Evolutionary conservation across 2,888 invertebrate genomes (phyloP), one percentile per base, ranked within the genome.

Genomic region (Cheiracanthium punctorium): DNA sequence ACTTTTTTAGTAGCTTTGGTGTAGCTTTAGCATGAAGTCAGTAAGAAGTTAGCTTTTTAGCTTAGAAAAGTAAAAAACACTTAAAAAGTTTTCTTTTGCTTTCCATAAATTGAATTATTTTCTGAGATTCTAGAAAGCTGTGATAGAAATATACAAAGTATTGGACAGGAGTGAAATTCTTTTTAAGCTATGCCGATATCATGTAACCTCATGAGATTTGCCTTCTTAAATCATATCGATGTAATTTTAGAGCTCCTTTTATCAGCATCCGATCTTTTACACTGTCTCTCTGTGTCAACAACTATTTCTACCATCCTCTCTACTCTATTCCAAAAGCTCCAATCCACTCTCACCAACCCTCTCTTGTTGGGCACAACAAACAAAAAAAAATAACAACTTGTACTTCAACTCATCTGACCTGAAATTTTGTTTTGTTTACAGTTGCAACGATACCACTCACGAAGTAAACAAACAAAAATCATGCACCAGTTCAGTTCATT

Each of bases 401-500:
- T 41, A 37, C 33, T 43, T 48, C 80, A 24, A 32, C 32, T 65
- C 4, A 24, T 48, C 75, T 71, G 12, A 70, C 41, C 64, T 65
- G 69, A 75, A 29, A 80, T 24, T 69, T 24, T 17, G 10, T 69
- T 73, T 85, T 70, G 70, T 82, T 82, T 82, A 67, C 86, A 86
- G 86, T 86, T 76, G 65, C n/a, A 37, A 73, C 73, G 28, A 28
- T 65, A 67, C 30, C n/a, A 32, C 17, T 69, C 37, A 52, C 20
- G 48, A 76, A 84, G 74, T 70, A 70, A 76, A 58, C 74, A 85
- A 85, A 77, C 64, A 70, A 41, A 41, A 58, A 65, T 32, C 72
- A 37, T 70, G 33, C 65, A 72, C 84, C 73, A 79, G 77, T 74
- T 74, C 79, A 79, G 69, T 80, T 85, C 84, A 85, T 85, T 85